phyloP scores from a whole-genome alignment of 1,140 invertebrate genomes.

The Drosophila guanche region DNA sequence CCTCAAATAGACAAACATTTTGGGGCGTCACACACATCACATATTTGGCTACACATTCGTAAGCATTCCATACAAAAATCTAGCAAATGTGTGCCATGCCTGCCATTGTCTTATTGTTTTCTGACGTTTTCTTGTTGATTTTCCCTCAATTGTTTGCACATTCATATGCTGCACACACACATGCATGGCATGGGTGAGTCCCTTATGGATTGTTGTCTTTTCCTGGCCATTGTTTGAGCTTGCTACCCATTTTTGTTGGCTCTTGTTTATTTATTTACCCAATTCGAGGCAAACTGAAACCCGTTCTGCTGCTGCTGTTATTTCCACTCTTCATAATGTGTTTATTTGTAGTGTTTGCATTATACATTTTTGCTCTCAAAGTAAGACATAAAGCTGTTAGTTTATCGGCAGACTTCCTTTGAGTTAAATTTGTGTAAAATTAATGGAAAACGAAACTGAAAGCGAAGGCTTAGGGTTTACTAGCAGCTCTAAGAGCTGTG shows the following conservation, averaged over 20 bases:
- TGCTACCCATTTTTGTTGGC: conserved; percentile 28
- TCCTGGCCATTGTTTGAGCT: conserved; percentile 55
- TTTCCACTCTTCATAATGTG: conserved; percentile 54
- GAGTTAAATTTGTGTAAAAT: too few relatives aligned
- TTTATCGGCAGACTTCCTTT: neutral
- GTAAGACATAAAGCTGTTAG: conserved; percentile 17
- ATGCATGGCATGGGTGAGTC: neutral
- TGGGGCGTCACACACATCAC: conserved; percentile 1
- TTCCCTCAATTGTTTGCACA: conserved; percentile 40
- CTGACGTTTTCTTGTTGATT: conserved; percentile 21
- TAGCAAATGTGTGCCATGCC: conserved; percentile 19
- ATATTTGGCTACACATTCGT: conserved; percentile 15
- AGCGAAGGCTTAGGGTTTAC: too few relatives aligned
- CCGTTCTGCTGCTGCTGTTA: conserved; percentile 7
- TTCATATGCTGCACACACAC: conserved; percentile 22
- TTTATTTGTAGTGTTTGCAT: conserved; percentile 63
- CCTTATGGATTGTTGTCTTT: conserved; percentile 20
- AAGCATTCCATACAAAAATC: conserved; percentile 21
- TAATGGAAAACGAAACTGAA: too few relatives aligned
- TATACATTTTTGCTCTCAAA: conserved; percentile 46
- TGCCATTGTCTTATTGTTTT: conserved; percentile 43
- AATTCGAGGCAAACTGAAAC: conserved; percentile 6
- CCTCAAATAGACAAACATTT: conserved; percentile 2
- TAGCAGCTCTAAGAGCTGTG: too few relatives aligned
- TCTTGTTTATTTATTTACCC: conserved; percentile 66